Percentiles rank a stretch among this genome's conserved stretches.
phyloP scores from a whole-genome alignment of 2,888 invertebrate species.

The Brachyptera putata region DNA sequence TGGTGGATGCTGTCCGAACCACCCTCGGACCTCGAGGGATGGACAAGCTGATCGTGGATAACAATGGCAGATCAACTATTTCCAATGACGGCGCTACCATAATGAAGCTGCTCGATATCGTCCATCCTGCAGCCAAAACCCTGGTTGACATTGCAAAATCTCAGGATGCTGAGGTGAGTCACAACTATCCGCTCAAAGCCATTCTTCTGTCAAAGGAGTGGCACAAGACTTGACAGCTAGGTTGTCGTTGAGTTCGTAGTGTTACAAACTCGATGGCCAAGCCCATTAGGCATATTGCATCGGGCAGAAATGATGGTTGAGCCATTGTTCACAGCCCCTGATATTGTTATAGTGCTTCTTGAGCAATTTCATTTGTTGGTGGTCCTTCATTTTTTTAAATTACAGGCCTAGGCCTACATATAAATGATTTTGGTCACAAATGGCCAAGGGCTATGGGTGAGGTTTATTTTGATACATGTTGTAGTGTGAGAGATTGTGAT shows the following conservation, averaged over 20 bases:
- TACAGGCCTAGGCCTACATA: too few relatives aligned
- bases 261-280: too few relatives aligned
- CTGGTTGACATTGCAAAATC: slow-evolving; percentile 98
- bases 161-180: slow-evolving; percentile 91
- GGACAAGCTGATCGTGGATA: slow-evolving; percentile 96
- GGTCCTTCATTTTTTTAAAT: too few relatives aligned
- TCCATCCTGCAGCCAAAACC: slow-evolving; percentile 97
- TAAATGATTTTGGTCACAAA: too few relatives aligned
- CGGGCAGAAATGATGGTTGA: not conserved
- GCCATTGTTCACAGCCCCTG: too few relatives aligned
- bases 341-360: too few relatives aligned
- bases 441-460: too few relatives aligned
- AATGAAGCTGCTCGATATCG: slow-evolving; percentile 93
- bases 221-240: not conserved
- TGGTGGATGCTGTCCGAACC: slow-evolving; percentile 95
- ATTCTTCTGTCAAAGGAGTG: too few relatives aligned
- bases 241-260: not conserved
- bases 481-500: too few relatives aligned
- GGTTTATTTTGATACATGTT: too few relatives aligned
- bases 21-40: slow-evolving; percentile 98
- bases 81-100: slow-evolving; percentile 99
- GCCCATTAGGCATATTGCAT: not conserved
- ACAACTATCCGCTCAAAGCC: too few relatives aligned
- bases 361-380: too few relatives aligned
- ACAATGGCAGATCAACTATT: slow-evolving; percentile 87